Evolutionary conservation across 2,113 vertebrate species (phyloP).

Genomic region (Epinephelus lanceolatus): DNA sequence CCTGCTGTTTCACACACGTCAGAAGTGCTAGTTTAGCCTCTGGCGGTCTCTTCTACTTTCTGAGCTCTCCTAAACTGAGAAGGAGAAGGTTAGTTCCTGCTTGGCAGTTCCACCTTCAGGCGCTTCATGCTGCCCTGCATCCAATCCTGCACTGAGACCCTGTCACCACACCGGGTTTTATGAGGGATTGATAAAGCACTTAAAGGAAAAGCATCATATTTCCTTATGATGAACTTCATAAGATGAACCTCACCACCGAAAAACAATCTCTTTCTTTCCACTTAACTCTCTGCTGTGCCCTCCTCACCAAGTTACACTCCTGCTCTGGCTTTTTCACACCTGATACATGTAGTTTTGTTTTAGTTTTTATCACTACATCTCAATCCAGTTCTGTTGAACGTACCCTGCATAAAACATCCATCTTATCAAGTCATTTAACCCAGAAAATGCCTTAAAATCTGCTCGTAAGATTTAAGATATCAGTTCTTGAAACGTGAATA

Average conservation of each 20-base stretch:
- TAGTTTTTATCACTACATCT: neutral
- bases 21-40: conserved; percentile 86
- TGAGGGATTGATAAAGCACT: conserved; percentile 40
- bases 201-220: conserved; percentile 9
- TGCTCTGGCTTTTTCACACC: conserved; percentile 1
- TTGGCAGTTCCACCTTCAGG: conserved; percentile 25
- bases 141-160: conserved; percentile 50
- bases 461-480: neutral
- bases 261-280: neutral
- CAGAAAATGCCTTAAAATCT: neutral
- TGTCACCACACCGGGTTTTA: conserved; percentile 42
- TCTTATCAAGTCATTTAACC: conserved; percentile 52
- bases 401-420: conserved; percentile 9
- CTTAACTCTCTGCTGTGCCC: conserved; percentile 11
- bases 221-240: conserved; percentile 15
- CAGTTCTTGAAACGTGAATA: neutral
- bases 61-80: conserved; percentile 84
- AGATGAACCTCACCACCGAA: conserved; percentile 6
- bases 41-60: conserved; percentile 83
- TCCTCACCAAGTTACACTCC: conserved; percentile 16
- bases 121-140: conserved; percentile 34
- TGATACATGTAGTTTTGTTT: conserved; percentile 33
- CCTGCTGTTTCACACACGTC: conserved; percentile 62
- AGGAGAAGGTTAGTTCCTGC: conserved; percentile 84
- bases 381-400: neutral